These are phyloP conservation scores for Gyrodactylus bullatarudis DNA, from an alignment of 1,140 invertebrate species.

Conservation along the genomic window DNA sequence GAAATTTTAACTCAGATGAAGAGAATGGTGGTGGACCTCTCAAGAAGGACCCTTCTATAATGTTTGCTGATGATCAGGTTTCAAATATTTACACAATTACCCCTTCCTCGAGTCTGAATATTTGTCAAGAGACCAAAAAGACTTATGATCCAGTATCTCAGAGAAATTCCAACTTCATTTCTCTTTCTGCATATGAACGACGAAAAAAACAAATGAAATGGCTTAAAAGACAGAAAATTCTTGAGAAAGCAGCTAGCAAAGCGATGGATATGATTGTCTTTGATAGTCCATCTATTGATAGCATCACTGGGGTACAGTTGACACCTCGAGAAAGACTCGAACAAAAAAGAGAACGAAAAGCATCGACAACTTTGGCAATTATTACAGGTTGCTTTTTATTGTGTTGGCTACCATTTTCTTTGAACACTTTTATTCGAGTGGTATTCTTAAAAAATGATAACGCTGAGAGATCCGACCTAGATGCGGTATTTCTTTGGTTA, in stretches of 20 bases:
- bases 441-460: neutral
- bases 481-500: slow-evolving; percentile 31
- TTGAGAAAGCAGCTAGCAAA: neutral
- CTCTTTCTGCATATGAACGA: neutral
- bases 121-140: neutral
- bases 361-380: slow-evolving; percentile 40
- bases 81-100: neutral
- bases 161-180: neutral
- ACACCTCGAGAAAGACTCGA: neutral
- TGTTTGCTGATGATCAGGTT: neutral
- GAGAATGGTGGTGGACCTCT: neutral
- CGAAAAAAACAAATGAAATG: neutral
- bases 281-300: neutral
- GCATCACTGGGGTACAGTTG: neutral
- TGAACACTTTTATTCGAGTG: slow-evolving; percentile 13
- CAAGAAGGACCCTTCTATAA: neutral
- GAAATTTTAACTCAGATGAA: too few species aligned
- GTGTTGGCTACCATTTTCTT: slow-evolving; percentile 21
- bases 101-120: neutral
- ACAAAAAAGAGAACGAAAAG: slow-evolving; percentile 30
- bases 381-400: slow-evolving; percentile 20
- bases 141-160: too few species aligned
- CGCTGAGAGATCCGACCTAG: slow-evolving; percentile 9
- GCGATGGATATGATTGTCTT: neutral
- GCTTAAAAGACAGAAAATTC: neutral